Evolutionary conservation across 2,888 invertebrate species (phyloP).

Genomic region (Lasioglossum lativentre): DNA sequence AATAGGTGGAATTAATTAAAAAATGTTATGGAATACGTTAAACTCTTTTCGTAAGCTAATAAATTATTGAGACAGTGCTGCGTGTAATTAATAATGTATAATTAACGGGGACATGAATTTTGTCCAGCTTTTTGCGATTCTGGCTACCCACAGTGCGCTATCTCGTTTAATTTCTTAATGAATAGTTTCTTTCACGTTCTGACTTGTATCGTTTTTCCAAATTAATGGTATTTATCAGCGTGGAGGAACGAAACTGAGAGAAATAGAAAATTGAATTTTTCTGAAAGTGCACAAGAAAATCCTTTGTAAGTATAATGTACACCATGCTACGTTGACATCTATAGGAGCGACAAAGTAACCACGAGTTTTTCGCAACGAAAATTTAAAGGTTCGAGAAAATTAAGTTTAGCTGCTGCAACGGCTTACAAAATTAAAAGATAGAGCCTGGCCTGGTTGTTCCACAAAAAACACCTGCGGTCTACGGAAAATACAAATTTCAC

Average conservation of each 20-base stretch:
- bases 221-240: not conserved
- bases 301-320: not conserved
- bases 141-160: no score
- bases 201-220: not conserved
- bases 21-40: no score
- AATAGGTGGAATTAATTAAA: no score
- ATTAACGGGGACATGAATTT: not conserved
- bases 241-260: not conserved
- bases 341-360: not conserved
- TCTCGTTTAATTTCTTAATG: not conserved
- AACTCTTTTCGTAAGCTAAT: no score
- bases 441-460: not conserved
- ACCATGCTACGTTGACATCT: not conserved
- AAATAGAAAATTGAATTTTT: not conserved
- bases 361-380: conserved; percentile 50
- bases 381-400: conserved; percentile 42
- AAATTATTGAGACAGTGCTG: no score
- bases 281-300: not conserved
- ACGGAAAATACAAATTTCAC: not conserved
- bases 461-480: conserved; percentile 5
- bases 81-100: not conserved
- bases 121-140: not conserved
- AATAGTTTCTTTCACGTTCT: not conserved
- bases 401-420: conserved; percentile 44
- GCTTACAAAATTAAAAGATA: conserved; percentile 56